A percentile compares a stretch with the other conserved stretches of the same genome.
Evolutionary conservation across 1,140 invertebrate species (phyloP).

Genomic region (Zaprionus lachaisei): DNA sequence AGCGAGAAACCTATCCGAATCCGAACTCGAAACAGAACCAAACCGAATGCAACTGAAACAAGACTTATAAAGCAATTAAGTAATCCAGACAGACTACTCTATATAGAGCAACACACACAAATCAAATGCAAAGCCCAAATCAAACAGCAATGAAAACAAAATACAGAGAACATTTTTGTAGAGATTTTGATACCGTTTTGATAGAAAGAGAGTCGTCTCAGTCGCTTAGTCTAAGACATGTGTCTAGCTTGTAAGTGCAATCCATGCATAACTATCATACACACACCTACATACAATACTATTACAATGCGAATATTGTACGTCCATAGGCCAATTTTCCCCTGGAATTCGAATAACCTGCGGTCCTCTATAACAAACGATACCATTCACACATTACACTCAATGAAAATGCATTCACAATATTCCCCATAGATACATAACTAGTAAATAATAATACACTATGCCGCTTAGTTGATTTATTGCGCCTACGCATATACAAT

Average conservation of each 20-base stretch:
- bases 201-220: slow-evolving; percentile 22
- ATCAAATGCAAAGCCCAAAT: slow-evolving; percentile 34
- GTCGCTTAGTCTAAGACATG: slow-evolving; percentile 30
- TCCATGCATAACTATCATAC: slow-evolving; percentile 36
- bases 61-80: slow-evolving; percentile 60
- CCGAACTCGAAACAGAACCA: slow-evolving; percentile 57
- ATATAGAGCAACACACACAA: slow-evolving; percentile 34
- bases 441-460: slow-evolving; percentile 48
- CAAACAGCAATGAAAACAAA: slow-evolving; percentile 39
- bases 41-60: slow-evolving; percentile 68
- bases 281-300: slow-evolving; percentile 28
- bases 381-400: background rate
- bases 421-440: slow-evolving; percentile 25
- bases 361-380: background rate
- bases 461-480: slow-evolving; percentile 71
- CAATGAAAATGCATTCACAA: slow-evolving; percentile 8
- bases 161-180: slow-evolving; percentile 50
- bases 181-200: slow-evolving; percentile 72
- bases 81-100: slow-evolving; percentile 18
- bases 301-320: slow-evolving; percentile 48
- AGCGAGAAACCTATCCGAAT: slow-evolving; percentile 50
- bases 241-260: slow-evolving; percentile 56
- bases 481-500: slow-evolving; percentile 53
- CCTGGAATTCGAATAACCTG: background rate
- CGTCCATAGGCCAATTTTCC: slow-evolving; percentile 41